Evolutionary conservation across 1,140 invertebrate genomes (phyloP), one percentile per base, ranked within the genome.

Genomic region (Aculops lycopersici): DNA sequence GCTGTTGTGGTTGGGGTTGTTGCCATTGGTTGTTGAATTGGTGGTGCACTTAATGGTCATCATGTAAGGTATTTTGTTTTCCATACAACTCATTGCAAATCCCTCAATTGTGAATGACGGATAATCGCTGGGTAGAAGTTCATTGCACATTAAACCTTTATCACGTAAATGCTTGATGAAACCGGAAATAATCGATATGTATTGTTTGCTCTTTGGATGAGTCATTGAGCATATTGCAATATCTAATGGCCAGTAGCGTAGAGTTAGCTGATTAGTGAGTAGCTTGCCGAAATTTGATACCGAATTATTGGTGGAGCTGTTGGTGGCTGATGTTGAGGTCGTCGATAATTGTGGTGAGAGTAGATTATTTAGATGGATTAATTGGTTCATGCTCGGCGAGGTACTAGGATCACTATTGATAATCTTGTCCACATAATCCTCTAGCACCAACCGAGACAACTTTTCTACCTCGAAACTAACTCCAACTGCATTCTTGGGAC

Each of bases 391-490:
- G 24, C 8, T 31, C 8, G 24, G 24, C 24, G 24, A 8, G n/a
- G 8, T 8, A n/a, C n/a, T n/a, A n/a, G n/a, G n/a, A 8, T 8
- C 8, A 8, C 8, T 8, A 31, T 31, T 8, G 8, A 8, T 15
- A 44, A 15, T 15, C 3, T 21, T 17, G 37, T 40, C 37, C 52
- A 61, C 62, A 43, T 55, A 55, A 42, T 55, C 49, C 39, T 56
- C 54, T 4, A 48, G 38, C 19, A 67, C 52, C 14, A 61, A 60
- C 36, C 61, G 59, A 0, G 71, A 61, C 20, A 78, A 53, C 51
- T 69, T 72, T 39, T 64, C 63, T 40, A 79, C 52, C 1, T 69
- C 71, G 36, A 79, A 62, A 24, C 73, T 74, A 13, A 76, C 63
- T 13, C 75, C 76, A 3, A 69, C 71, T 0, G 67, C 73, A 40